Conservation (phyloP, 2,113 vertebrate species). For the Gopherus flavomarginatus region DNA sequence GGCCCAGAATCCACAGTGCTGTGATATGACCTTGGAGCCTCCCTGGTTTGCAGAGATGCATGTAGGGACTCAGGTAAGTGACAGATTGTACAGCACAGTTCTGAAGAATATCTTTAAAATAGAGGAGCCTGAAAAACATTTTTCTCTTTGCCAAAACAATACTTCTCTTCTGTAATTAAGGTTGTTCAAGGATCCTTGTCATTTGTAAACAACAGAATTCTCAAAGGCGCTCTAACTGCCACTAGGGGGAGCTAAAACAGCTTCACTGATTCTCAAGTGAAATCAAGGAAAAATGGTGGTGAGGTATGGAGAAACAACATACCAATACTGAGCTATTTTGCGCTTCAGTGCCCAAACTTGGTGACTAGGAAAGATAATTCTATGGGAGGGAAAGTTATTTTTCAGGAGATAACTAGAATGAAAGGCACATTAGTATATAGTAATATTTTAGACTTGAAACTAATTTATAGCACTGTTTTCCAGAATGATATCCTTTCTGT, state of each 20-base stretch:
- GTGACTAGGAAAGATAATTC: not conserved
- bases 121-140: conserved; percentile 15
- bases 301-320: not conserved
- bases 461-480: not conserved
- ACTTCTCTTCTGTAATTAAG: conserved; percentile 36
- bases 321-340: not conserved
- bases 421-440: not conserved
- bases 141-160: conserved; percentile 19
- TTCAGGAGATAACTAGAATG: conserved; percentile 7
- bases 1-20: not conserved
- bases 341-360: not conserved
- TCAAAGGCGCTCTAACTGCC: not conserved
- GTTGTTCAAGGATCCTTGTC: not conserved
- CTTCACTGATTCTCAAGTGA: not conserved
- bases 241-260: not conserved
- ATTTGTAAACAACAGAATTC: conserved; percentile 31
- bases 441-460: conserved; percentile 9
- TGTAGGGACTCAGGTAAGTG: not conserved
- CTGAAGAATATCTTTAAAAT: not conserved
- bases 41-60: not conserved
- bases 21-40: not conserved
- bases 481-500: not conserved
- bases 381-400: not conserved
- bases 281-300: not conserved
- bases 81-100: not conserved